Evolutionary conservation across 2,888 invertebrate genomes (phyloP).

Genomic region (Xestia sexstrigata): DNA sequence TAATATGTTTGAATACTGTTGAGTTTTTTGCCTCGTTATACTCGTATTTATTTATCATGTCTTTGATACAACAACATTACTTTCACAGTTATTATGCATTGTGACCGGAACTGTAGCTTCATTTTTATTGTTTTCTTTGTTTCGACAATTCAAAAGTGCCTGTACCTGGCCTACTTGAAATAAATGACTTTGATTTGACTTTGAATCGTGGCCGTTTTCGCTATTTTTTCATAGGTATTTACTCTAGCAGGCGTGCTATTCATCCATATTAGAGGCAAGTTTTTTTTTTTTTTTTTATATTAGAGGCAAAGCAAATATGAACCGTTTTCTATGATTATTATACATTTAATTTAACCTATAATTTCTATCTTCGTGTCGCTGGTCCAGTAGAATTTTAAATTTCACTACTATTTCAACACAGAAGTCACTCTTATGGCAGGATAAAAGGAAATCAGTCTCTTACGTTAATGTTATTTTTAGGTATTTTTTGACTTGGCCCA

Average conservation of each 20-base stretch:
- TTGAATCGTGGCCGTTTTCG: not conserved
- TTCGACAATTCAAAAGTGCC: too few species aligned
- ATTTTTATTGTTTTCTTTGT: too few species aligned
- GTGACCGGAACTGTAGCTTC: too few species aligned
- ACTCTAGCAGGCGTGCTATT: too few species aligned
- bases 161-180: too few species aligned
- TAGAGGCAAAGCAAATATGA: not conserved
- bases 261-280: not conserved
- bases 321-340: not conserved
- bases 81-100: too few species aligned
- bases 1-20: constrained; percentile 25
- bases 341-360: not conserved
- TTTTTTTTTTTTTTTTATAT: too few species aligned
- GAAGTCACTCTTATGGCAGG: not conserved
- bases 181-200: too few species aligned
- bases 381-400: not conserved
- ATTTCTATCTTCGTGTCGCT: not conserved
- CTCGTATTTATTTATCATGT: not conserved
- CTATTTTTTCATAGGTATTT: too few species aligned
- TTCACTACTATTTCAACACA: not conserved
- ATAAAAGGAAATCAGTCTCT: not conserved
- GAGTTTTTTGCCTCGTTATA: not conserved
- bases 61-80: too few species aligned
- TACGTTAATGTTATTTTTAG: not conserved
- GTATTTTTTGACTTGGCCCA: not conserved